Percentiles rank a stretch among this genome's conserved stretches.
Conservation (phyloP, 2,797 vertebrate species). For the Lepidocolaptes lacrymiger region DNA sequence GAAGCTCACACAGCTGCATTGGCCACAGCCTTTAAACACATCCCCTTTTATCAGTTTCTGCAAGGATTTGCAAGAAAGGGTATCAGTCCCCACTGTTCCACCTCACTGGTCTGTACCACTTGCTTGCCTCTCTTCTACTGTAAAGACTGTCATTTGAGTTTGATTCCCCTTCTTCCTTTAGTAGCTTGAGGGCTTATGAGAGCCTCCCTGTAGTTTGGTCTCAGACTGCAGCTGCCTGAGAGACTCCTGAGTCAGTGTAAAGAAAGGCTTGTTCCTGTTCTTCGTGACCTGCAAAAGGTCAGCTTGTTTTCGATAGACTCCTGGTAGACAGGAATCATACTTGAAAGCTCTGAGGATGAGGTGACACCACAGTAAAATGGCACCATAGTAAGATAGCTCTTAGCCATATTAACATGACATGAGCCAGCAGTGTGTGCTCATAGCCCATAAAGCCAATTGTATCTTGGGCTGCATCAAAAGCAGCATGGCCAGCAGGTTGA, state of each 20-base stretch:
- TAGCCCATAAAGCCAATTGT: not conserved
- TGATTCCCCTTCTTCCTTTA: not conserved
- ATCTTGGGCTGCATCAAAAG: not conserved
- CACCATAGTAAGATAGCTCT: not conserved
- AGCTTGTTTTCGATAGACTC: not conserved
- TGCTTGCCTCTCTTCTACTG: not conserved
- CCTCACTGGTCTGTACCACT: not conserved
- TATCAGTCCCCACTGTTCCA: not conserved
- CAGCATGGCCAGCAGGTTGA: rapidly evolving
- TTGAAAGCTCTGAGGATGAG: not conserved
- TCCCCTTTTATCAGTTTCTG: not conserved
- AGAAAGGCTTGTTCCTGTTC: not conserved
- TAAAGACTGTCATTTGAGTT: not conserved
- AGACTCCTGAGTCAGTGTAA: not conserved
- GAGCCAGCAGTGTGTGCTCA: not conserved
- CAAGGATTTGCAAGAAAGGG: not conserved
- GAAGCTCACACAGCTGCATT: not conserved
- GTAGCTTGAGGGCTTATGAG: not conserved
- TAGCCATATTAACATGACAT: not conserved
- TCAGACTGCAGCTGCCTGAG: not conserved
- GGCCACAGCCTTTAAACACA: not conserved
- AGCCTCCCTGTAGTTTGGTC: not conserved
- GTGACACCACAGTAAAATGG: not conserved
- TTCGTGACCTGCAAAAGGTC: not conserved
- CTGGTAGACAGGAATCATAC: not conserved